Conservation (phyloP, 2,797 vertebrate species). For the Chelon labrosus region DNA sequence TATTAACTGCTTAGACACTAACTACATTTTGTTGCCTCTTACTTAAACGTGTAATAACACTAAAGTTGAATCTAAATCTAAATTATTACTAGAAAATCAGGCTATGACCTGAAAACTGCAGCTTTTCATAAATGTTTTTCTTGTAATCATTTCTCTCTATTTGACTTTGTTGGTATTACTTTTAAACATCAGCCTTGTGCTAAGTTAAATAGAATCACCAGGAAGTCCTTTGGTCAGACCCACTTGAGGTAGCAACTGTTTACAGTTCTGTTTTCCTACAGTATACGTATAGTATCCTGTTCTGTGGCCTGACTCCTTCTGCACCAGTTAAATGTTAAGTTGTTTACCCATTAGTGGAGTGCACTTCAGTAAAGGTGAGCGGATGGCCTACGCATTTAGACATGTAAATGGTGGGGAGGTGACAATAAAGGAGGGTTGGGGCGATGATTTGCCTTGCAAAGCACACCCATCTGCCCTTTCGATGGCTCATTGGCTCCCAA, state of each 20-base stretch:
- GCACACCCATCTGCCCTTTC: slow-evolving; percentile 86
- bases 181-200: neutral
- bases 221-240: neutral
- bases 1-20: too few species aligned
- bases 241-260: neutral
- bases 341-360: slow-evolving; percentile 65
- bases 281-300: neutral
- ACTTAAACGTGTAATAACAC: too few species aligned
- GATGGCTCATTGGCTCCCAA: slow-evolving; percentile 84
- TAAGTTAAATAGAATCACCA: neutral
- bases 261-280: neutral
- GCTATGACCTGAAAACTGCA: neutral
- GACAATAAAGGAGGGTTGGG: slow-evolving; percentile 52
- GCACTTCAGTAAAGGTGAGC: slow-evolving; percentile 52
- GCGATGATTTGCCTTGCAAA: slow-evolving; percentile 82
- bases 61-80: too few species aligned
- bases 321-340: slow-evolving; percentile 51
- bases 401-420: slow-evolving; percentile 67
- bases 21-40: too few species aligned
- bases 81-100: neutral
- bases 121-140: neutral
- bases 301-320: slow-evolving; percentile 14
- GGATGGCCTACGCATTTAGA: slow-evolving; percentile 57
- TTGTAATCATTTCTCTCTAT: neutral
- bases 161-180: neutral